These are phyloP conservation scores for Tachina fera DNA, from an alignment of 2,888 invertebrate species.

Conservation along the genomic window DNA sequence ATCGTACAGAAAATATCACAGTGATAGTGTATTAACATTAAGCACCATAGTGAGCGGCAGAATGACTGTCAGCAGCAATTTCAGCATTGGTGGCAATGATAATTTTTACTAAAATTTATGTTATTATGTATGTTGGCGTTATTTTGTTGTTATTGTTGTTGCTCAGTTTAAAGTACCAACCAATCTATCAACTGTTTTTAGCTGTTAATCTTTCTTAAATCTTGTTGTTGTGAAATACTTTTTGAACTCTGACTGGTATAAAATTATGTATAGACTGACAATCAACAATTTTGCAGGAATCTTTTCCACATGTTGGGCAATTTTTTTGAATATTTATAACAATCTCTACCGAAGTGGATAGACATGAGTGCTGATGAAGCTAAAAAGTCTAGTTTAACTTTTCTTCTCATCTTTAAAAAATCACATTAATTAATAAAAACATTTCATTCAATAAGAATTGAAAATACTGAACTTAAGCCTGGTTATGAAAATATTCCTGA, in stretches of 20 bases:
- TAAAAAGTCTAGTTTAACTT: no score
- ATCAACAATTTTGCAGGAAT: conserved; percentile 25
- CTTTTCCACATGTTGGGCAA: not conserved
- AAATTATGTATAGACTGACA: conserved; percentile 21
- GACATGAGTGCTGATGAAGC: no score
- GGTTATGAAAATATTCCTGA: no score
- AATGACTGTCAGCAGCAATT: not conserved
- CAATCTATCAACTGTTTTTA: conserved; percentile 59
- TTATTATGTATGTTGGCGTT: not conserved
- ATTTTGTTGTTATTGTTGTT: not conserved
- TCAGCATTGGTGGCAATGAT: conserved; percentile 4
- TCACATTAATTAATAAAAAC: no score
- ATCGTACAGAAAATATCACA: conserved; percentile 9
- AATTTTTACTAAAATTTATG: not conserved
- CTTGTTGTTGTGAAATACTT: conserved; percentile 17
- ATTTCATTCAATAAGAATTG: no score
- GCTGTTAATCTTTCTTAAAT: conserved; percentile 34
- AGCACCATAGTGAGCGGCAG: conserved; percentile 11
- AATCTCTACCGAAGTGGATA: no score
- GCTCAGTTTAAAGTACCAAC: conserved; percentile 23
- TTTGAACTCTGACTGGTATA: conserved; percentile 36
- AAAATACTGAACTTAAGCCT: no score
- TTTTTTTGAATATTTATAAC: not conserved
- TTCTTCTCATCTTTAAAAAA: no score
- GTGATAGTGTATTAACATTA: not conserved